Percentiles rank a stretch among this genome's conserved stretches.
Conservation (phyloP, 2,888 invertebrate species). For the Liopterus haemorrhoidalis region DNA sequence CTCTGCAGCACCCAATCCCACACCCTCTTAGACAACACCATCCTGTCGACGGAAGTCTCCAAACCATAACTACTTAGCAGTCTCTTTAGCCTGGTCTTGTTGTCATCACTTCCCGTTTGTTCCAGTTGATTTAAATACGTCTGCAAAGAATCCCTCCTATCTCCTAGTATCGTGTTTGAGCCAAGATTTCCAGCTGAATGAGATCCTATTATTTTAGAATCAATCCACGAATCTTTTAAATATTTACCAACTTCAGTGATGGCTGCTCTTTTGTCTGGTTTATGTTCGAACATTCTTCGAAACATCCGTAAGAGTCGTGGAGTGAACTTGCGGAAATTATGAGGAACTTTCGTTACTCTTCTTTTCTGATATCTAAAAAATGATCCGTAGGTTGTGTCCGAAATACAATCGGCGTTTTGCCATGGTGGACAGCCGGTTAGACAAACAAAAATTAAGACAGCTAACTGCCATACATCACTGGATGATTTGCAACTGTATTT, state of each 20-base stretch:
- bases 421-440: slow-evolving; percentile 67
- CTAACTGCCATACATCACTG: slow-evolving; percentile 73
- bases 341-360: slow-evolving; percentile 55
- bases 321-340: slow-evolving; percentile 57
- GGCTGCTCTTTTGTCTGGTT: slow-evolving; percentile 58
- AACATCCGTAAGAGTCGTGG: slow-evolving; percentile 64
- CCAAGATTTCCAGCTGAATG: slow-evolving; percentile 48
- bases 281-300: slow-evolving; percentile 62
- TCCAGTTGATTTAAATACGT: slow-evolving; percentile 46
- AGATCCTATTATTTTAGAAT: slow-evolving; percentile 48
- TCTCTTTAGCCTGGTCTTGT: slow-evolving; percentile 50
- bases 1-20: slow-evolving; percentile 62
- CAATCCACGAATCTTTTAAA: slow-evolving; percentile 56
- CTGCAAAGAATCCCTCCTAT: slow-evolving; percentile 47
- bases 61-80: slow-evolving; percentile 56
- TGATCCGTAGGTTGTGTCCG: slow-evolving; percentile 61
- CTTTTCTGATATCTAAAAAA: slow-evolving; percentile 62
- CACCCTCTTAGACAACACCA: slow-evolving; percentile 55
- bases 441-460: slow-evolving; percentile 62
- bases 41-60: slow-evolving; percentile 59
- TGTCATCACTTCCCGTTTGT: slow-evolving; percentile 47
- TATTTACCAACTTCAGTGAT: slow-evolving; percentile 56
- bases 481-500: slow-evolving; percentile 60
- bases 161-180: slow-evolving; percentile 36
- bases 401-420: slow-evolving; percentile 65